These are phyloP conservation scores for Plodia interpunctella DNA, from an alignment of 1,140 invertebrate genomes.

Conservation along the genomic window DNA sequence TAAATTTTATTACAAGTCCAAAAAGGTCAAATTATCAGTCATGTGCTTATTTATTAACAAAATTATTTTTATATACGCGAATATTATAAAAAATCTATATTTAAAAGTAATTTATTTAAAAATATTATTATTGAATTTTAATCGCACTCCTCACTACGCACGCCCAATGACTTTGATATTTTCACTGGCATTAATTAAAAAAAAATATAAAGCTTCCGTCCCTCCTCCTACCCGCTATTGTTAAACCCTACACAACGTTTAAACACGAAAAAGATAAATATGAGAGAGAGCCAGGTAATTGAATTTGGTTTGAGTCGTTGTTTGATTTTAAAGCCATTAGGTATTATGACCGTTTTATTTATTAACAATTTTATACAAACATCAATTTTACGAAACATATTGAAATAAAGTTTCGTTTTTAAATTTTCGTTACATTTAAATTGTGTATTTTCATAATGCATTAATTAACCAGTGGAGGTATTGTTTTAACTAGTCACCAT, in stretches of 20 bases:
- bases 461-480: no score
- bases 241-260: slow-evolving; percentile 64
- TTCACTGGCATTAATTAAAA: slow-evolving; percentile 71
- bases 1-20: no score
- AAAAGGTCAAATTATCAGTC: no score
- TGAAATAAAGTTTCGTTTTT: no score
- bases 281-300: slow-evolving; percentile 69
- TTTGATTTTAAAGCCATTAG: slow-evolving; percentile 69
- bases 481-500: no score
- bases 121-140: slow-evolving; percentile 16
- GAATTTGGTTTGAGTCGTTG: slow-evolving; percentile 58
- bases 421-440: no score
- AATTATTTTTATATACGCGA: no score
- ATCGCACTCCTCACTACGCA: slow-evolving; percentile 60
- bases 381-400: neutral
- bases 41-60: no score
- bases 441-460: no score
- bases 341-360: slow-evolving; percentile 35
- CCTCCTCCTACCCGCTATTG: slow-evolving; percentile 49
- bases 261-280: slow-evolving; percentile 69
- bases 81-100: no score
- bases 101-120: no score
- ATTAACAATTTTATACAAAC: neutral
- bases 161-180: slow-evolving; percentile 70
- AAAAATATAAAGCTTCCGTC: slow-evolving; percentile 69